phyloP scores from a whole-genome alignment of 1,140 invertebrate species.

The Nephotettix cincticeps region DNA sequence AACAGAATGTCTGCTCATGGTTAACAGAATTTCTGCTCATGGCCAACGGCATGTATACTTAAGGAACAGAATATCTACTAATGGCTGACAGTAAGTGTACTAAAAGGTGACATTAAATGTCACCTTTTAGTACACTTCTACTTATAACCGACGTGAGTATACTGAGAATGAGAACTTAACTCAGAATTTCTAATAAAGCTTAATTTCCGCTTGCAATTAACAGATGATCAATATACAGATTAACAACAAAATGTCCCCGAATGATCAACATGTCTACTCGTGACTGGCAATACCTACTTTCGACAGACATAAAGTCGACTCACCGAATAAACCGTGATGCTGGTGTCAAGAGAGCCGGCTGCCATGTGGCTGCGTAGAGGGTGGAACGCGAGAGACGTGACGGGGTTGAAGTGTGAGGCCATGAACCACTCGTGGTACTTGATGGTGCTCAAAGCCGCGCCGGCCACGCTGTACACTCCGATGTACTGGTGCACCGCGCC shows the following conservation, averaged over 20 bases:
- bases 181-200: neutral
- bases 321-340: conserved; percentile 70
- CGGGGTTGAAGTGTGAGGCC: conserved; percentile 79
- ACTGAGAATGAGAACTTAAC: neutral
- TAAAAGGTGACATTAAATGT: no score
- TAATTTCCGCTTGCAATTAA: neutral
- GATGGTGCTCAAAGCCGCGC: conserved; percentile 68
- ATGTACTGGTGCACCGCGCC: conserved; percentile 78
- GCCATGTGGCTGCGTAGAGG: conserved; percentile 74
- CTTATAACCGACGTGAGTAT: neutral
- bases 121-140: neutral
- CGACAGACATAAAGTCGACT: neutral
- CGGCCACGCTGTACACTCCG: conserved; percentile 72
- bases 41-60: no score
- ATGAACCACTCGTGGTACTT: conserved; percentile 91
- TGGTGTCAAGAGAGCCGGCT: conserved; percentile 74
- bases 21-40: no score
- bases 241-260: neutral
- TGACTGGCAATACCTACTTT: neutral
- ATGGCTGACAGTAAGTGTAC: no score
- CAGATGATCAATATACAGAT: neutral
- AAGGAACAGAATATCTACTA: no score
- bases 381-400: conserved; percentile 86
- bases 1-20: no score
- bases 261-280: neutral